A percentile compares a stretch with the other conserved stretches of the same genome.
These are phyloP conservation scores for Ostrea edulis DNA, from an alignment of 1,140 invertebrate species.

Conservation along the genomic window DNA sequence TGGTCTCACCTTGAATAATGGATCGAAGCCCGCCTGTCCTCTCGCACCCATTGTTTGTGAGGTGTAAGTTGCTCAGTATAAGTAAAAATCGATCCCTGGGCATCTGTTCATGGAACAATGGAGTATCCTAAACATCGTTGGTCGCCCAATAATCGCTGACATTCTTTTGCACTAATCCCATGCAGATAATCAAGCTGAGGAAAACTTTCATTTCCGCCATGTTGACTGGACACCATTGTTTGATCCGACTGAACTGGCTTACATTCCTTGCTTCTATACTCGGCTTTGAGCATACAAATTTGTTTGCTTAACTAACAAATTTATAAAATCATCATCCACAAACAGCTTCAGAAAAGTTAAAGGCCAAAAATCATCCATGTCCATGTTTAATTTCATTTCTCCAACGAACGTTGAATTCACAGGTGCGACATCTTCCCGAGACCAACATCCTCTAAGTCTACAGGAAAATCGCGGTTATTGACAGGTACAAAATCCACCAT, in stretches of 20 bases:
- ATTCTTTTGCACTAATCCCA: constrained; percentile 36
- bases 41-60: constrained; percentile 43
- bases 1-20: constrained; percentile 46
- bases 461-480: not conserved
- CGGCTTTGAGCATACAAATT: not conserved
- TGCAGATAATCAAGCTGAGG: not conserved
- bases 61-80: constrained; percentile 49
- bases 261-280: constrained; percentile 12
- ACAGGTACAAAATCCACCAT: constrained; percentile 21
- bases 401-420: constrained; percentile 9
- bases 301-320: constrained; percentile 7
- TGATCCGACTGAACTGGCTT: not conserved
- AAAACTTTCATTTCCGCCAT: constrained; percentile 44
- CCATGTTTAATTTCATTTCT: not conserved
- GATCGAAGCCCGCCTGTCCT: constrained; percentile 41
- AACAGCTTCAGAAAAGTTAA: constrained; percentile 40
- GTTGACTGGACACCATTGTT: constrained; percentile 31
- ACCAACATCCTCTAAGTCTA: not conserved
- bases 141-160: constrained; percentile 42
- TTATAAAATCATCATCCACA: constrained; percentile 27
- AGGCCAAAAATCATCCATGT: not conserved
- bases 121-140: constrained; percentile 18
- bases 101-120: constrained; percentile 52
- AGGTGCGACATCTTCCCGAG: not conserved
- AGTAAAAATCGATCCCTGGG: constrained; percentile 41